Percentiles rank a stretch among this genome's conserved stretches.
Conservation (phyloP, 2,113 vertebrate genomes). For the Vicugna pacos region DNA sequence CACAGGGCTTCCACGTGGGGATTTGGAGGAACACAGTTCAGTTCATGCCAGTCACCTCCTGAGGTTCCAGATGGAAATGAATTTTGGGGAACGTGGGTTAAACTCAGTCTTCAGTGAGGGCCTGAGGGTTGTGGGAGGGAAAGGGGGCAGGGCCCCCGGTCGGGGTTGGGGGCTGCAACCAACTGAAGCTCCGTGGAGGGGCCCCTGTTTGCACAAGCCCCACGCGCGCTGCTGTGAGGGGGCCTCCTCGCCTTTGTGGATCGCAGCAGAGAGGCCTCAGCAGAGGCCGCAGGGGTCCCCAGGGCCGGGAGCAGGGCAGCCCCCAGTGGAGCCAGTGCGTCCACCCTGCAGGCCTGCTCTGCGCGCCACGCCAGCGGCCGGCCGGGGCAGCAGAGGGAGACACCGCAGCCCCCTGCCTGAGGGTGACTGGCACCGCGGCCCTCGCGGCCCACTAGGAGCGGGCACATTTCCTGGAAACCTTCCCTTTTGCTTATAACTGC, state of each 20-base stretch:
- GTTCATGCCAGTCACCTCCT: neutral
- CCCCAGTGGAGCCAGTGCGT: accelerated
- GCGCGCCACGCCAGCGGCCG: accelerated
- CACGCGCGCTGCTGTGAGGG: neutral
- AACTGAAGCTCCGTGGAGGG: neutral
- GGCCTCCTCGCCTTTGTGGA: neutral
- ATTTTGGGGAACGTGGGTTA: neutral
- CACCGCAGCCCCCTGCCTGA: too few species aligned
- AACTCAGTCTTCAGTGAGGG: neutral
- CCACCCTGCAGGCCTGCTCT: accelerated
- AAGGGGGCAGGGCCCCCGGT: accelerated
- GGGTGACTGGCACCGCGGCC: neutral
- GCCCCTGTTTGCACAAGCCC: neutral
- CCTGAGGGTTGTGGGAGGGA: too few species aligned
- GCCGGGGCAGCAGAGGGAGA: too few species aligned
- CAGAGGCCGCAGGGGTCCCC: too few species aligned
- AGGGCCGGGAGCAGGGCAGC: neutral
- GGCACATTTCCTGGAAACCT: neutral
- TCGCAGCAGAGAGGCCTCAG: neutral
- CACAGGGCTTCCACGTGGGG: neutral
- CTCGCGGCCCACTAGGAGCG: neutral
- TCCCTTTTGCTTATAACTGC: neutral
- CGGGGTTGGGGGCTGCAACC: neutral
- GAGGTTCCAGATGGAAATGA: neutral
- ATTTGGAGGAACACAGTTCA: neutral